Evolutionary conservation across 2,797 vertebrate species (phyloP).

Genomic region (Hoplostethus mediterraneus): DNA sequence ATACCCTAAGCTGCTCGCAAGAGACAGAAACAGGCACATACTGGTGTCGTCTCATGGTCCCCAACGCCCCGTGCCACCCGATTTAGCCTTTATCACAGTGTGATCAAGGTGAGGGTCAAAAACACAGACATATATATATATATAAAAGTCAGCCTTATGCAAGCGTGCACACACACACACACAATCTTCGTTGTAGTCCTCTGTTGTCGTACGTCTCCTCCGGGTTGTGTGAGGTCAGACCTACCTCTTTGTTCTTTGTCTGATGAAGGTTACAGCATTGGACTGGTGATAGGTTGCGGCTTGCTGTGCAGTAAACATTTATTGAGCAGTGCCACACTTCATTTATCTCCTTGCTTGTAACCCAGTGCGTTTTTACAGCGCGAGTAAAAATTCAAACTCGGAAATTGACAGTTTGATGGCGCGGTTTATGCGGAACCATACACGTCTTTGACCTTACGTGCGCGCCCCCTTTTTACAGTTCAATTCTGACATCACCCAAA

Average conservation of each 20-base stretch:
- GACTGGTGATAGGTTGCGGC: slow-evolving; percentile 45
- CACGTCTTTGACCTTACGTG: slow-evolving; percentile 12
- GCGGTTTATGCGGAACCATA: slow-evolving; percentile 5
- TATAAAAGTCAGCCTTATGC: neutral
- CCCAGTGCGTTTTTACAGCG: slow-evolving; percentile 29
- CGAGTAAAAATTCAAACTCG: slow-evolving; percentile 19
- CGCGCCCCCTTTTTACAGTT: too few species aligned
- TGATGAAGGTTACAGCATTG: slow-evolving; percentile 18
- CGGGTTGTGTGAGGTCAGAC: slow-evolving; percentile 43
- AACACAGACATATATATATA: slow-evolving; percentile 8
- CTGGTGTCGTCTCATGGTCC: slow-evolving; percentile 12
- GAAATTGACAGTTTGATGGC: slow-evolving; percentile 44
- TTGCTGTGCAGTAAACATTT: slow-evolving; percentile 55
- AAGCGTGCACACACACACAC: neutral
- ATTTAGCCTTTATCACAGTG: slow-evolving; percentile 38
- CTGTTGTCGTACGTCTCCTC: slow-evolving; percentile 20
- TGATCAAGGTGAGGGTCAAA: slow-evolving; percentile 39
- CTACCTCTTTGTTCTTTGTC: slow-evolving; percentile 16
- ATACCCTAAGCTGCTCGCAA: slow-evolving; percentile 40
- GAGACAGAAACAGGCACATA: slow-evolving; percentile 16
- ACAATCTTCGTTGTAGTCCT: neutral
- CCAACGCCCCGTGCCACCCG: neutral
- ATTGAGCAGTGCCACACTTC: slow-evolving; percentile 50
- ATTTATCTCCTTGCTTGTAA: slow-evolving; percentile 46
- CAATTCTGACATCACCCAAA: neutral